Conservation (phyloP, 1,140 invertebrate species). For the Laupala kohalensis region DNA sequence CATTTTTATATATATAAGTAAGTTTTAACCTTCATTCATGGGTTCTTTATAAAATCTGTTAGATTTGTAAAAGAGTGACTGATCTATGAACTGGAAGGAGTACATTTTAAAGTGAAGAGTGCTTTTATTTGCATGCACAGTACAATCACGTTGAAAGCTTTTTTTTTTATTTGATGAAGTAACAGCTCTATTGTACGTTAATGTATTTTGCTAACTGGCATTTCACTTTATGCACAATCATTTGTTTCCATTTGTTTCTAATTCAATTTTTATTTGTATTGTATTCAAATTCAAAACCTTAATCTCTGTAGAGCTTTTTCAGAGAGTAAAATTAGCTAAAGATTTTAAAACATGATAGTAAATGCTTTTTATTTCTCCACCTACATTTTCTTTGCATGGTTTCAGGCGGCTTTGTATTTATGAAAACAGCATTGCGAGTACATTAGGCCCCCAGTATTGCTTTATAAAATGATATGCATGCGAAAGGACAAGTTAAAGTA, state of each 20-base stretch:
- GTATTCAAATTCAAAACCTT: constrained; percentile 13
- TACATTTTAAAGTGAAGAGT: neutral
- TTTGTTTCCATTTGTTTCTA: constrained; percentile 9
- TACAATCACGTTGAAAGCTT: constrained; percentile 3
- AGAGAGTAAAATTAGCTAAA: constrained; percentile 14
- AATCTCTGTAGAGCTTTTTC: constrained; percentile 13
- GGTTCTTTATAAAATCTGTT: neutral
- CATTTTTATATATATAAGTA: neutral
- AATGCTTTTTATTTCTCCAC: constrained; percentile 15
- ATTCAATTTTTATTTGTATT: constrained; percentile 16
- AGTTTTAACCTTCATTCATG: neutral
- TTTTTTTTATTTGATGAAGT: neutral
- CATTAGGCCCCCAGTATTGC: constrained; percentile 12
- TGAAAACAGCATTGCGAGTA: constrained; percentile 13
- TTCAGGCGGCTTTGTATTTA: constrained; percentile 15
- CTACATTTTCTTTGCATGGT: constrained; percentile 16
- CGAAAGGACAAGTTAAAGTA: constrained; percentile 17
- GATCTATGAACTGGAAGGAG: neutral
- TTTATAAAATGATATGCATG: constrained; percentile 8
- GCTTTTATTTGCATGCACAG: constrained; percentile 8
- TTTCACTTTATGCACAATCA: constrained; percentile 11
- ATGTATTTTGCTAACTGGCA: constrained; percentile 11
- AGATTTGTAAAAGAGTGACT: neutral
- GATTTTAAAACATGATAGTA: constrained; percentile 11
- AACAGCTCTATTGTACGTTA: constrained; percentile 1